Conservation (phyloP, 2,888 invertebrate genomes). For the Sipha maydis region DNA sequence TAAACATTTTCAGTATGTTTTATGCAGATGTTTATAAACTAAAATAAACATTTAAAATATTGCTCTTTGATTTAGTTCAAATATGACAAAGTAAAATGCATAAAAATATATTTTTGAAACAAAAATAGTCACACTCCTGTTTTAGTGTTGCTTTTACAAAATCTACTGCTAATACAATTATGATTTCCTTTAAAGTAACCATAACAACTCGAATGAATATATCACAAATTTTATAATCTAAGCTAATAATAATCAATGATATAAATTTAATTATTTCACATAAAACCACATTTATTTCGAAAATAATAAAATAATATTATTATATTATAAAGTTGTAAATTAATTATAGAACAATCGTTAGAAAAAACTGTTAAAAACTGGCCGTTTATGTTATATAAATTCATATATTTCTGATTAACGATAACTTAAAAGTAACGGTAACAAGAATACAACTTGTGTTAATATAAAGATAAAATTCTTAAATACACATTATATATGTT, state of each 20-base stretch:
- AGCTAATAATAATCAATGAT: not conserved
- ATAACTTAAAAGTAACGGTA: too few species aligned
- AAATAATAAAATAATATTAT: too few species aligned
- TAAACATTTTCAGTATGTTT: not conserved
- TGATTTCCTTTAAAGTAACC: not conserved
- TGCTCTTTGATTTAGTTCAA: not conserved
- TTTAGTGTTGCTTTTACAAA: not conserved
- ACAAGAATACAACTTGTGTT: too few species aligned
- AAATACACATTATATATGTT: too few species aligned
- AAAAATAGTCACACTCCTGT: too few species aligned
- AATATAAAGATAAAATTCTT: too few species aligned
- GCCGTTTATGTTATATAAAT: too few species aligned
- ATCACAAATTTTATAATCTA: not conserved
- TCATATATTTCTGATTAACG: too few species aligned
- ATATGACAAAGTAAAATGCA: not conserved
- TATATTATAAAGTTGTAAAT: too few species aligned
- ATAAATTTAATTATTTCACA: not conserved
- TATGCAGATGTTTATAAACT: not conserved
- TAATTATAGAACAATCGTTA: too few species aligned
- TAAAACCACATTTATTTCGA: too few species aligned
- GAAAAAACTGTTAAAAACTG: too few species aligned
- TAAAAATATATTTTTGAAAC: not conserved
- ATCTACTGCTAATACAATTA: not conserved
- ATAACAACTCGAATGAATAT: not conserved
- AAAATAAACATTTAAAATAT: not conserved